Percentiles rank a stretch among this genome's conserved stretches.
phyloP scores from a whole-genome alignment of 2,797 vertebrate genomes.

The Vultur gryphus region DNA sequence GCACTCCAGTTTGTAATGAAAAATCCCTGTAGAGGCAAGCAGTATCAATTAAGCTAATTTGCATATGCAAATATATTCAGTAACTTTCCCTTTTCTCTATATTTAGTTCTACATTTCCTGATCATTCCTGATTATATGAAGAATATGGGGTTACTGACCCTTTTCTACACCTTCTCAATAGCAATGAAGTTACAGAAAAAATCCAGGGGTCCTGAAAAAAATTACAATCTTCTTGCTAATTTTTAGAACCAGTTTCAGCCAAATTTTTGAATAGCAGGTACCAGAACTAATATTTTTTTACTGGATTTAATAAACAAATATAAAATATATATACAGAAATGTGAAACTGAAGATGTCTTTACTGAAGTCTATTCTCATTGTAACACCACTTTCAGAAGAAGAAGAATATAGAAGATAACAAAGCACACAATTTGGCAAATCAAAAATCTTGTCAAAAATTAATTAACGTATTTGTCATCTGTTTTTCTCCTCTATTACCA shows the following conservation, averaged over 20 bases:
- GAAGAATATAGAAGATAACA: background rate
- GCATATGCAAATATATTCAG: slow-evolving; percentile 86
- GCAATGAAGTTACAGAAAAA: slow-evolving; percentile 17
- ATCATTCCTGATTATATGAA: slow-evolving; percentile 73
- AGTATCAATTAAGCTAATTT: slow-evolving; percentile 88
- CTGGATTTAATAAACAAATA: background rate
- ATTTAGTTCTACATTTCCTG: slow-evolving; percentile 82
- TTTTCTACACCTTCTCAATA: slow-evolving; percentile 46
- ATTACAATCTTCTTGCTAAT: background rate
- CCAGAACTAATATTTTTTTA: background rate
- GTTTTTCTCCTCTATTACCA: background rate
- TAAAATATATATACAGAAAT: background rate
- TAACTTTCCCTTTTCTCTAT: slow-evolving; percentile 84
- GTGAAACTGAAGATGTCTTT: background rate
- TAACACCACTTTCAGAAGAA: background rate
- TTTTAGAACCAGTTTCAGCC: background rate
- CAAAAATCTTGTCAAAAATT: background rate
- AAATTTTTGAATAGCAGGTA: background rate
- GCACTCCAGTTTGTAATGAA: slow-evolving; percentile 89
- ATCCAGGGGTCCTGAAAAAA: background rate
- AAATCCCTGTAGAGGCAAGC: slow-evolving; percentile 88
- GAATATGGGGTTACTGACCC: slow-evolving; percentile 65
- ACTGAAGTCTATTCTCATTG: background rate
- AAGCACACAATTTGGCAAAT: background rate
- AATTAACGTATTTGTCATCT: background rate